Evolutionary conservation across 2,113 vertebrate species (phyloP).

Genomic region (Brachionichthys hirsutus): DNA sequence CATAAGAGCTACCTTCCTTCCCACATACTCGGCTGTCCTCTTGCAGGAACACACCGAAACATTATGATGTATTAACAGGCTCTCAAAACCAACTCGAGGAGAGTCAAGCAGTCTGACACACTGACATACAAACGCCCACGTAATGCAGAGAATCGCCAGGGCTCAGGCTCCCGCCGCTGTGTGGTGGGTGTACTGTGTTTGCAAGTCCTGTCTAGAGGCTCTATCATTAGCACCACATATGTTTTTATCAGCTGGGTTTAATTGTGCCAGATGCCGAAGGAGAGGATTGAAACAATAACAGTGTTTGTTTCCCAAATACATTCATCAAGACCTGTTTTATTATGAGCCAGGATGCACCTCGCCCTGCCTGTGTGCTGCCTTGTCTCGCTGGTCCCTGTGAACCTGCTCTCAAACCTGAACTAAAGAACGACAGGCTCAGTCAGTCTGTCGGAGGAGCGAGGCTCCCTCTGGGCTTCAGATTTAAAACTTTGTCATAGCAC

Average conservation of each 20-base stretch:
- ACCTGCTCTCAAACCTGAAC: conserved; percentile 39
- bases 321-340: conserved; percentile 59
- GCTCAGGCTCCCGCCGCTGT: conserved; percentile 37
- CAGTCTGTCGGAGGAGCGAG: conserved; percentile 19
- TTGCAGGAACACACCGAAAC: conserved; percentile 39
- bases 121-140: conserved; percentile 69
- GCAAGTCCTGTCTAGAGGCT: conserved; percentile 59
- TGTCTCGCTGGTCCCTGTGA: conserved; percentile 19
- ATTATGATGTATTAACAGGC: conserved; percentile 43
- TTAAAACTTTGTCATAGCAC: conserved; percentile 48
- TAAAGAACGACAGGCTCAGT: conserved; percentile 40
- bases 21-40: conserved; percentile 38
- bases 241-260: conserved; percentile 58
- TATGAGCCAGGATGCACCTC: conserved; percentile 37
- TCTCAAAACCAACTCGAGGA: conserved; percentile 36
- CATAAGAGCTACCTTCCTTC: conserved; percentile 37
- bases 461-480: conserved; percentile 36
- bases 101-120: conserved; percentile 70
- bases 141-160: conserved; percentile 42
- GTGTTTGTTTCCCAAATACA: conserved; percentile 61
- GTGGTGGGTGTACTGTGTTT: conserved; percentile 65
- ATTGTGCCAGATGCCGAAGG: conserved; percentile 42
- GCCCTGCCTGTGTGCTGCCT: conserved; percentile 21
- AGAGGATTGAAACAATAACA: conserved; percentile 53
- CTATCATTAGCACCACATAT: conserved; percentile 66